Percentiles rank a stretch among this genome's conserved stretches.
Evolutionary conservation across 2,113 vertebrate genomes (phyloP).

Genomic region (Azemiops feae): DNA sequence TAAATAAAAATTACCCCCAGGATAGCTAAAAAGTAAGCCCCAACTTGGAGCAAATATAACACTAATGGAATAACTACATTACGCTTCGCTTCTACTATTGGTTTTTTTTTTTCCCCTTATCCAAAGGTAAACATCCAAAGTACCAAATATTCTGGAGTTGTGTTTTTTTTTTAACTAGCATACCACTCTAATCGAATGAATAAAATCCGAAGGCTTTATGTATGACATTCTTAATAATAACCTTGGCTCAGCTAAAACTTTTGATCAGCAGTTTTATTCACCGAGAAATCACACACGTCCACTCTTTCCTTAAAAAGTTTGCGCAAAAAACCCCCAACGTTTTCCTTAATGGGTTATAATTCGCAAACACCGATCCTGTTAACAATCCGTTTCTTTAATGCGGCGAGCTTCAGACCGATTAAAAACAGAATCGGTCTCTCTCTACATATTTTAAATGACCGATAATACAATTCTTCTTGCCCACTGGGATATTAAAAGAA

Average conservation of each 20-base stretch:
- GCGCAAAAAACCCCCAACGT: not conserved
- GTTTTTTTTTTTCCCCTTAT: not conserved
- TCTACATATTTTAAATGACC: not conserved
- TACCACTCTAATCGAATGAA: fast-evolving
- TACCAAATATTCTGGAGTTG: not conserved
- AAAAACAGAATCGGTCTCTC: not conserved
- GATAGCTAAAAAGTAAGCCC: not conserved
- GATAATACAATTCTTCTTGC: not conserved
- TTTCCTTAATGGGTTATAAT: not conserved
- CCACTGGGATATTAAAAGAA: not conserved
- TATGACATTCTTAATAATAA: not conserved
- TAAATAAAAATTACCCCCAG: not conserved
- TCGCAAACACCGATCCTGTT: not conserved
- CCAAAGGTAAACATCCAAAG: not conserved
- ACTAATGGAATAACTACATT: not conserved
- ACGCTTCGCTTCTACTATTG: not conserved
- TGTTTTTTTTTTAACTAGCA: not conserved
- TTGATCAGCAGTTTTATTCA: not conserved
- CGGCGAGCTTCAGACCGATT: not conserved
- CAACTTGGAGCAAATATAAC: not conserved
- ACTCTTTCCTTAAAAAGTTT: not conserved
- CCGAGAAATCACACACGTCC: not conserved
- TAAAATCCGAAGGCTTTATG: not conserved
- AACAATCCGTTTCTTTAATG: not conserved
- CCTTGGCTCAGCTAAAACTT: not conserved